These are phyloP conservation scores for Idaea straminata DNA, from an alignment of 2,888 invertebrate genomes.

Conservation along the genomic window DNA sequence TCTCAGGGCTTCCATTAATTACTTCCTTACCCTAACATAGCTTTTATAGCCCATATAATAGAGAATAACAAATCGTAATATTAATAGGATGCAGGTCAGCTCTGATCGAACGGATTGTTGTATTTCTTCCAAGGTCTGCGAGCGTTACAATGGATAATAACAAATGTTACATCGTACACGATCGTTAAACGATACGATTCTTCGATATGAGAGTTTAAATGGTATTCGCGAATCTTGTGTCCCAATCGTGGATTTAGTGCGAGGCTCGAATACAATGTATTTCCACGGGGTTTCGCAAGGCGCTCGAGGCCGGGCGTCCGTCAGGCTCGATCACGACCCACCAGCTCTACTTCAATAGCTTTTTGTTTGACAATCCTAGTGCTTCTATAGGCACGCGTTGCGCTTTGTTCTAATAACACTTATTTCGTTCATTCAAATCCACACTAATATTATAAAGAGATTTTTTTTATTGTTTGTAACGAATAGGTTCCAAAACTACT, in stretches of 20 bases:
- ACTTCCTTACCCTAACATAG: slow-evolving; percentile 53
- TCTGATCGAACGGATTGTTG: slow-evolving; percentile 4
- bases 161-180: slow-evolving; percentile 29
- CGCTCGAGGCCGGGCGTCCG: slow-evolving; percentile 63
- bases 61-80: neutral
- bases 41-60: slow-evolving; percentile 22
- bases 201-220: slow-evolving; percentile 44
- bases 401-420: neutral
- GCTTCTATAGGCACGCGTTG: slow-evolving; percentile 32
- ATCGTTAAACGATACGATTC: slow-evolving; percentile 42
- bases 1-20: slow-evolving; percentile 59
- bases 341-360: slow-evolving; percentile 26
- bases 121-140: neutral
- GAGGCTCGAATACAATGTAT: slow-evolving; percentile 62
- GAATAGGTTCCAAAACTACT: too few species aligned
- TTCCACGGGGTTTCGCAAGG: slow-evolving; percentile 63
- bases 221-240: slow-evolving; percentile 58
- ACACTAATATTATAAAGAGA: too few species aligned
- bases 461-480: too few species aligned
- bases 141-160: slow-evolving; percentile 19
- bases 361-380: neutral
- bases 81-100: neutral
- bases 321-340: slow-evolving; percentile 62
- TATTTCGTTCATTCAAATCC: too few species aligned
- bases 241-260: slow-evolving; percentile 68